Conservation (phyloP, 2,888 invertebrate species). For the Eupsilia transversa region DNA sequence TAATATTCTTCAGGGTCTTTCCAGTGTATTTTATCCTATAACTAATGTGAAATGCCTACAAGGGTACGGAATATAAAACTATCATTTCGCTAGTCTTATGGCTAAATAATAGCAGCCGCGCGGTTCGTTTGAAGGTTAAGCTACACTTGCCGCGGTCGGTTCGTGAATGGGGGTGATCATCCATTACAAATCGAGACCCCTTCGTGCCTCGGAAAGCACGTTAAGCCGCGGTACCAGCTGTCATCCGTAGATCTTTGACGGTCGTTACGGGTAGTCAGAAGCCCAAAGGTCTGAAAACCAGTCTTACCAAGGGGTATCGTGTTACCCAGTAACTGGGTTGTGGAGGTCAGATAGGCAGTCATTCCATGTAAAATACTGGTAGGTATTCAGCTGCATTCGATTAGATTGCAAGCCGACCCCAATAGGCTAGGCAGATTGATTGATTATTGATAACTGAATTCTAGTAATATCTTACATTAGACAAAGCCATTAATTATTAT, state of each 20-base stretch:
- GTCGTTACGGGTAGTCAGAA: not conserved
- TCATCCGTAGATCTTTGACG: not conserved
- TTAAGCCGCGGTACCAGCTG: not conserved
- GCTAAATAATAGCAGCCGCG: too few species aligned
- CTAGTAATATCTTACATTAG: not conserved
- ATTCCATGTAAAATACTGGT: not conserved
- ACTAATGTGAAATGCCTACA: not conserved
- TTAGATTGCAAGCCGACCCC: not conserved
- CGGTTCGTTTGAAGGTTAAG: too few species aligned
- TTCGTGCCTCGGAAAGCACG: too few species aligned
- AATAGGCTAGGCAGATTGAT: not conserved
- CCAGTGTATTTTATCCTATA: not conserved
- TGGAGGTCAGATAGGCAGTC: not conserved
- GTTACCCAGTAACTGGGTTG: too few species aligned
- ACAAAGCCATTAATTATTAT: not conserved
- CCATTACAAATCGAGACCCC: too few species aligned
- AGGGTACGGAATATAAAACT: not conserved
- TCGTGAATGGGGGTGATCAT: too few species aligned
- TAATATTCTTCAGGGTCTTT: not conserved
- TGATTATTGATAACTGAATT: not conserved
- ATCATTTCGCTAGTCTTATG: not conserved
- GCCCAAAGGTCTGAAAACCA: not conserved
- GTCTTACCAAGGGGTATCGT: not conserved
- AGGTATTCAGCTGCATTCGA: not conserved
- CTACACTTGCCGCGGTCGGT: too few species aligned